Evolutionary conservation across 2,797 vertebrate genomes (phyloP), one percentile per base, ranked within the genome.

Genomic region (Chromobotia macracanthus): DNA sequence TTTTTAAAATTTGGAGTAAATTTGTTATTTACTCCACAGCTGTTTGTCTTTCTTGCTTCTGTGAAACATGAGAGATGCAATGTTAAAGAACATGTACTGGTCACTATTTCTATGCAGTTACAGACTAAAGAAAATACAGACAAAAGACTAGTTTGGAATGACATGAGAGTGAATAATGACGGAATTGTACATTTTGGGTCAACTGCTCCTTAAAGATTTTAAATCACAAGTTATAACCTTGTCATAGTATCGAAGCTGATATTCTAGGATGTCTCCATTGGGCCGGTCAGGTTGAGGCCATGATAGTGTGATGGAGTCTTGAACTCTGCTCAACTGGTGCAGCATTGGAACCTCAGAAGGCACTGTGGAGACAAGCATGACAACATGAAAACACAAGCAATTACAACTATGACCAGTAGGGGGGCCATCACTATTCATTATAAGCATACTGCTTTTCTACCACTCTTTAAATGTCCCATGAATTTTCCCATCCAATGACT

Each of bases 231-330:
- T 53, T 51, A 58, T 2, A 61, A 97, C 97, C 96, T 98, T 98
- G 89, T 98, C 95, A 0, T 94, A 96, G 89, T 96, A 99, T 77
- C 96, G 92, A 35, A 99, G 94, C 87, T 99, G 97, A 83, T 99
- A 99, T 88, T 99, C 96, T 85, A 99, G 87, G 85, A 99, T 97
- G 88, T 97, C 92, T 8, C 97, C 97, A 0, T 98, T 98, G 63
- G 97, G 95, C 80, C 96, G 92, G 75, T 98, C 96, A 0, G 97
- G 97, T 87, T 99, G 97, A 0, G 97, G 96, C 97, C 97, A 99
- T 0, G 97, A 98, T 1, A 99, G 91, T 0, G 97, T 98, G 91
- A 99, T 98, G 91, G 96, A 97, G 73, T 93, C 94, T 38, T 94
- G 88, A 6, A 96, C 95, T 8, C 96, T 93, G 87, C 96, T 98